Conservation (phyloP, 2,113 vertebrate species). For the Carassius gibelio region DNA sequence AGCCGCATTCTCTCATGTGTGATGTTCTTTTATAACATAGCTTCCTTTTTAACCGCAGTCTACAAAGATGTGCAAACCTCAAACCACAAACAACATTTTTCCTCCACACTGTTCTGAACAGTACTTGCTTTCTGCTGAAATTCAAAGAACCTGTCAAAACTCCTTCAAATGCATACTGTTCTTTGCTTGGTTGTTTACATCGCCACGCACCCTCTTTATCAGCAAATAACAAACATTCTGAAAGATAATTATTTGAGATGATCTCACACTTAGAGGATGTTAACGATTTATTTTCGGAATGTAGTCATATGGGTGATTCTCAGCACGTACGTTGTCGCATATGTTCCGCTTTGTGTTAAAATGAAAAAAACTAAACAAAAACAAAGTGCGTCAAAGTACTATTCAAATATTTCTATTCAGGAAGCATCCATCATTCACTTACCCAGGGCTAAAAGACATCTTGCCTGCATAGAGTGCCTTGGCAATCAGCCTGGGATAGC, state of each 20-base stretch:
- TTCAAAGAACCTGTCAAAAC: slow-evolving; percentile 35
- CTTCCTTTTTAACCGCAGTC: not conserved
- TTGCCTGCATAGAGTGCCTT: slow-evolving; percentile 50
- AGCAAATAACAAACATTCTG: slow-evolving; percentile 2
- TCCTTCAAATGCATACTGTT: slow-evolving; percentile 20
- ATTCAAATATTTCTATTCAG: slow-evolving; percentile 29
- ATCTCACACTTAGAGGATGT: slow-evolving; percentile 6
- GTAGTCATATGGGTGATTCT: slow-evolving; percentile 34
- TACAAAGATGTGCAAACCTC: not conserved
- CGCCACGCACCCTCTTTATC: not conserved
- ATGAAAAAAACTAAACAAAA: not conserved
- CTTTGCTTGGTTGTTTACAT: slow-evolving; percentile 30
- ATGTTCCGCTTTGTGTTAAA: slow-evolving; percentile 34
- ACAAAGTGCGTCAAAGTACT: not conserved
- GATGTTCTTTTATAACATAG: not conserved
- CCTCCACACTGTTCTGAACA: not conserved
- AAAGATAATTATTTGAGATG: slow-evolving; percentile 7
- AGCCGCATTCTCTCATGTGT: slow-evolving; percentile 4
- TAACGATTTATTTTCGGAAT: slow-evolving; percentile 22
- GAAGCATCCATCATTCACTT: slow-evolving; percentile 43
- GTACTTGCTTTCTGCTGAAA: not conserved
- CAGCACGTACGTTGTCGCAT: slow-evolving; percentile 57
- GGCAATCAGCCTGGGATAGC: slow-evolving; percentile 45
- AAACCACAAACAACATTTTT: not conserved
- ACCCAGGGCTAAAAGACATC: slow-evolving; percentile 44